phyloP scores from a whole-genome alignment of 2,888 invertebrate species.

The Volucella inanis region DNA sequence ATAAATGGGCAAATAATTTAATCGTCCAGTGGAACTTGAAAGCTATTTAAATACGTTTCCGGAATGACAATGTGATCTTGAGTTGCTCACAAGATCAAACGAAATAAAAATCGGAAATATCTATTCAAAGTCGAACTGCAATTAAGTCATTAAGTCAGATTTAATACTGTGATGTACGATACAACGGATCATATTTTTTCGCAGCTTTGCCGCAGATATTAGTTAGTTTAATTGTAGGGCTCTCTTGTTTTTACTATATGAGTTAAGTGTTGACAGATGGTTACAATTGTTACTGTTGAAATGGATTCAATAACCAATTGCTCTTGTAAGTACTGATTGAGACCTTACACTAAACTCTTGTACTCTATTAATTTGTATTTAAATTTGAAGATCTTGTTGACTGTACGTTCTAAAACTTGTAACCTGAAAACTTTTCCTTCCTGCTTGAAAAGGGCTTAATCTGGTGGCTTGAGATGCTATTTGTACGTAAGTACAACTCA shows the following conservation, averaged over 20 bases:
- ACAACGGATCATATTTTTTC: not conserved
- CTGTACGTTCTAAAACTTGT: no score
- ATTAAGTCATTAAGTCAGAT: no score
- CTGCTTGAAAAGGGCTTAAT: no score
- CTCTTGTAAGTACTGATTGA: no score
- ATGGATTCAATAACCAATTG: slow-evolving; percentile 6
- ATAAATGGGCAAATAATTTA: slow-evolving; percentile 12
- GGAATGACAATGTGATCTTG: not conserved
- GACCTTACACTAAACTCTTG: no score
- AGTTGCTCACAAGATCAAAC: not conserved
- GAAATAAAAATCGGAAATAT: not conserved
- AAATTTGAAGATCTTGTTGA: no score
- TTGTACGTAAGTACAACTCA: no score
- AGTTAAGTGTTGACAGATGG: not conserved
- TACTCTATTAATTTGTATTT: no score
- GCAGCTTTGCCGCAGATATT: not conserved
- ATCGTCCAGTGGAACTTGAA: slow-evolving; percentile 41
- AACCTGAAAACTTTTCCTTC: no score
- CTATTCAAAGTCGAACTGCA: not conserved
- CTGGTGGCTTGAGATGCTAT: no score
- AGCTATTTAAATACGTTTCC: slow-evolving; percentile 43
- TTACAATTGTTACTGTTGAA: not conserved
- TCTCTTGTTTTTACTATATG: not conserved
- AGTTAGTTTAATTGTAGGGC: not conserved
- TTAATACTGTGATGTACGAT: no score